These are phyloP conservation scores for Lepidurus arcticus DNA, from an alignment of 1,140 invertebrate species.

Conservation along the genomic window DNA sequence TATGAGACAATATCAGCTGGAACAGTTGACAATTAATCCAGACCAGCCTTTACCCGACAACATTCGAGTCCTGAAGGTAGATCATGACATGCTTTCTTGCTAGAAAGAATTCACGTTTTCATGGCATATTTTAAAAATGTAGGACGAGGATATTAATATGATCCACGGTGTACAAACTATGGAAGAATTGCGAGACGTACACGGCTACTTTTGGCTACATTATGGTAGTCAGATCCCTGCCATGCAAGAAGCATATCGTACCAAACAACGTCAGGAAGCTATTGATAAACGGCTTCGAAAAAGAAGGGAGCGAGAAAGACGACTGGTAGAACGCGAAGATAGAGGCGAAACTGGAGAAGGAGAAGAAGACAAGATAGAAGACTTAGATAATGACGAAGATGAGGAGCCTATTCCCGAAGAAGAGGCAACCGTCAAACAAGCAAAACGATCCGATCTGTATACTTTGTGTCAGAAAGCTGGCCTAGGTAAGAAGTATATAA, in stretches of 20 bases:
- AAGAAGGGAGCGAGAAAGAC: conserved; percentile 45
- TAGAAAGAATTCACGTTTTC: neutral
- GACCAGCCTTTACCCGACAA: conserved; percentile 78
- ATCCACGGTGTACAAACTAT: conserved; percentile 72
- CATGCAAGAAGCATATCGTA: conserved; percentile 67
- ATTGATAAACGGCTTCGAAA: conserved; percentile 55
- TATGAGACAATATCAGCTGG: conserved; percentile 86
- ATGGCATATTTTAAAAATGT: neutral
- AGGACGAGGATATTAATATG: conserved; percentile 78
- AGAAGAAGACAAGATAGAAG: conserved; percentile 55
- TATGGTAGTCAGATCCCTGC: conserved; percentile 77
- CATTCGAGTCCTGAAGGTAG: conserved; percentile 63
- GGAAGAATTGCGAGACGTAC: conserved; percentile 87
- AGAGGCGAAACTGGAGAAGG: conserved; percentile 46
- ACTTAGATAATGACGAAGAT: conserved; percentile 51
- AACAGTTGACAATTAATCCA: conserved; percentile 72
- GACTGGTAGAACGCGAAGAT: conserved; percentile 40
- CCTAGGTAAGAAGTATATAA: conserved; percentile 50
- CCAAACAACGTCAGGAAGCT: conserved; percentile 51
- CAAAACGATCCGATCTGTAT: conserved; percentile 78
- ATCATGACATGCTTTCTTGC: neutral
- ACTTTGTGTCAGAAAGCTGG: conserved; percentile 73
- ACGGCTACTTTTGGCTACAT: conserved; percentile 88
- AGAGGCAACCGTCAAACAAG: conserved; percentile 66
- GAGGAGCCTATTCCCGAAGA: conserved; percentile 55